Percentiles rank a stretch among this genome's conserved stretches.
These are phyloP conservation scores for Stenoptilia bipunctidactyla DNA, from an alignment of 2,888 invertebrate species.

Conservation along the genomic window DNA sequence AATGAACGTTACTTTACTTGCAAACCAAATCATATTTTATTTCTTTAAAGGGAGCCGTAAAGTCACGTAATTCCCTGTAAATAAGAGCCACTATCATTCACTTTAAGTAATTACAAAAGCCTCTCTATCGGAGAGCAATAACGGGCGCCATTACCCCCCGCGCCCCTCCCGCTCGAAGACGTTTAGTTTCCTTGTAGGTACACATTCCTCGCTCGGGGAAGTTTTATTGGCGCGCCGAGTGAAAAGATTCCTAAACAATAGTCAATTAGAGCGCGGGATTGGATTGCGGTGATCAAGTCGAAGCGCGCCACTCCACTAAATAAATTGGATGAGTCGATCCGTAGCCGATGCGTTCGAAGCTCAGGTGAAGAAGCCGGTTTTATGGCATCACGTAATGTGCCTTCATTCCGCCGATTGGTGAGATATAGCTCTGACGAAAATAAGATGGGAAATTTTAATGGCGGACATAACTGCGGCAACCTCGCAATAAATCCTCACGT, in stretches of 20 bases:
- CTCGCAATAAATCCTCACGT: constrained; percentile 24
- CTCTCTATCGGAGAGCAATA: too few relatives aligned
- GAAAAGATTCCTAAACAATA: constrained; percentile 24
- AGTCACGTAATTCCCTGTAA: too few relatives aligned
- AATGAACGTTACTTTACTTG: too few relatives aligned
- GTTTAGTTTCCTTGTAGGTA: too few relatives aligned
- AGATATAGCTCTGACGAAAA: constrained; percentile 36
- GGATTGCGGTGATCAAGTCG: constrained; percentile 26
- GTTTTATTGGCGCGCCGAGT: constrained; percentile 4
- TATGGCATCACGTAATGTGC: constrained; percentile 22
- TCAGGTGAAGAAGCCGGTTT: background rate
- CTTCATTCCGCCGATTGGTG: constrained; percentile 36
- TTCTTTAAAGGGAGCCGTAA: too few relatives aligned
- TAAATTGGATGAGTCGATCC: too few relatives aligned
- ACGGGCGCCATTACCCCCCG: too few relatives aligned
- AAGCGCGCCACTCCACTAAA: constrained; percentile 2
- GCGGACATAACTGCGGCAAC: constrained; percentile 31
- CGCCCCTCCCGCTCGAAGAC: too few relatives aligned
- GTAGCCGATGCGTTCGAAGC: background rate
- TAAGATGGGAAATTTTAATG: constrained; percentile 41
- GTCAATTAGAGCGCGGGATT: constrained; percentile 29
- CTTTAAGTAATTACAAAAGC: too few relatives aligned
- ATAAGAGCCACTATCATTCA: too few relatives aligned
- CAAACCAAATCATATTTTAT: too few relatives aligned
- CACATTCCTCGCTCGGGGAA: background rate